Evolutionary conservation across 2,888 invertebrate genomes (phyloP), one percentile per base, ranked within the genome.

Genomic region (Polymixis lichenea): DNA sequence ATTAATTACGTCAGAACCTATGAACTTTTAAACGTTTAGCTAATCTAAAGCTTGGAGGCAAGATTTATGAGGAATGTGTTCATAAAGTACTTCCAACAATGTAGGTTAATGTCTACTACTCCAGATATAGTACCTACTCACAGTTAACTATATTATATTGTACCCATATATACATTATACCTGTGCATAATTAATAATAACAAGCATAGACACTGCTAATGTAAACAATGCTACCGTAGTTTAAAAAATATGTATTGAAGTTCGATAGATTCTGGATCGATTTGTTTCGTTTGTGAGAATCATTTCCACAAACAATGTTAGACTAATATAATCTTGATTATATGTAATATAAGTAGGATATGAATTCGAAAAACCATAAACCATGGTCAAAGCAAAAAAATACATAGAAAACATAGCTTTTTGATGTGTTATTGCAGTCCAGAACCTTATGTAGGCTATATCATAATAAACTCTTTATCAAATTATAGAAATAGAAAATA

Each of bases 51-150:
- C 84, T 80, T 67, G 65, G 72, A 62, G 61, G 46, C 60, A 80
- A 80, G 83, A 86, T 86, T 87, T 82, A 86, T 80, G 70, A 85
- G 85, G 86, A 83, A 89, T 86, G 80, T 82, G 80, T 77, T 85
- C 72, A 72, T 79, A 88, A 65, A 80, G 71, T 80, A 82, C 75
- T 69, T 86, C 70, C 46, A 75, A 64, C 77, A 78, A 92, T 90
- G 87, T 93, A 91, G 93, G 93, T 90, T 92, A 93, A 93, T 91
- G 89, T 86, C 75, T 89, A 77, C 80, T 72, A 87, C 80, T 78
- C 84, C 75, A 86, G 84, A 87, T 84, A 74, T 79, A 84, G 82
- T 83, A 65, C 55, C n/a, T 51, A 65, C 51, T 82, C 72, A 83
- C 81, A 70, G 28, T 72, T 56, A 75, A 75, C 56, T 62, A 76